Percentiles rank a stretch among this genome's conserved stretches.
phyloP scores from a whole-genome alignment of 2,888 invertebrate species.

The Watsonalla cultraria region DNA sequence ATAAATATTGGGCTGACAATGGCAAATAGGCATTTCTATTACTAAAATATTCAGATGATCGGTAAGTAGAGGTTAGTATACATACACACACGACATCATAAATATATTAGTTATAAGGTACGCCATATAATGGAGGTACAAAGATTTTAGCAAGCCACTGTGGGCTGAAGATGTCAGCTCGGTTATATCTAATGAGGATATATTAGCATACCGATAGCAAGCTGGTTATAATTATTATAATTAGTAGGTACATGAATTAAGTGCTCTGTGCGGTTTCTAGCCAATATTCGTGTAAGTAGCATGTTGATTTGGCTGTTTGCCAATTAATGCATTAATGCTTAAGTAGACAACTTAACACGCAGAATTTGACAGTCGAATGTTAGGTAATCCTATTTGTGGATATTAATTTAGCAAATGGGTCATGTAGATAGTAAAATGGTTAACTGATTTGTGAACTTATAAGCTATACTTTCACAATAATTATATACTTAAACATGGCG shows the following conservation, averaged over 20 bases:
- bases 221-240: not conserved
- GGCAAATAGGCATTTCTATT: constrained; percentile 3
- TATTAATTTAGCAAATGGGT: too few relatives aligned
- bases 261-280: not conserved
- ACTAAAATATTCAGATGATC: constrained; percentile 1
- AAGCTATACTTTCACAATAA: too few relatives aligned
- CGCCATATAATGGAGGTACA: constrained; percentile 1
- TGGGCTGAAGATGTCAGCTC: constrained; percentile 1
- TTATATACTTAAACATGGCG: too few relatives aligned
- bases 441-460: too few relatives aligned
- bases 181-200: not conserved
- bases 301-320: not conserved
- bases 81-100: not conserved
- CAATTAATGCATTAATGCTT: not conserved
- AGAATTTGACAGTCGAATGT: too few relatives aligned
- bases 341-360: not conserved
- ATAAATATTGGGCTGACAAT: constrained; percentile 2
- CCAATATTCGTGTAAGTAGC: not conserved
- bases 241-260: not conserved
- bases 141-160: constrained; percentile 1
- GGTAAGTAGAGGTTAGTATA: not conserved
- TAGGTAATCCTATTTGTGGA: too few relatives aligned
- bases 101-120: not conserved
- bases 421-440: too few relatives aligned
- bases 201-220: not conserved